Evolutionary conservation across 1,140 invertebrate species (phyloP), one percentile per base, ranked within the genome.

Genomic region (Drosophila watanabei): DNA sequence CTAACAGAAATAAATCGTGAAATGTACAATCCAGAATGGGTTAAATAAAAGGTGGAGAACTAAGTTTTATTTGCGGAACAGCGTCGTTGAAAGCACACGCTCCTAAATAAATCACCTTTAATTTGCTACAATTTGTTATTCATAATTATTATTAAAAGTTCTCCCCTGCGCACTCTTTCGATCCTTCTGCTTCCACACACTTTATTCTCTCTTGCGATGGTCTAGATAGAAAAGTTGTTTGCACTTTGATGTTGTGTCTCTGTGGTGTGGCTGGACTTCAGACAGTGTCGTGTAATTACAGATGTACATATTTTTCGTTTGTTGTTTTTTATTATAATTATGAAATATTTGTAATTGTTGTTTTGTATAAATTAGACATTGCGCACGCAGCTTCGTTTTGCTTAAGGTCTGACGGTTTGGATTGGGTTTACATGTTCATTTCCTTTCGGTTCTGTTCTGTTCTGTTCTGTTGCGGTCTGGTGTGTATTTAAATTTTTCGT

Each of bases 121-220:
- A 85, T 88, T 88, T 79, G 85, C 85, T 88, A 88, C 81, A 88
- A 88, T 88, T 88, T 89, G 79, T 89, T 89, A 85, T 66, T 85
- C 63, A 82, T 88, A 89, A 81, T 88, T 81, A 85, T 84, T 72
- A 81, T 81, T 75, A 79, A 89, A 89, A 68, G 65, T 77, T 78
- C 61, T 75, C 75, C 80, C 80, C 61, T 75, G 75, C 77, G 72
- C 77, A 66, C 65, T 80, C 48, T 41, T 60, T 48, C 49, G 64
- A 62, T 52, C 33, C 45, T 62, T 46, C 51, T n/a, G 20, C 33
- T 20, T 77, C 18, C 37, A 43, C 48, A 43, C 48, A 39, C 37
- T 66, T 32, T 64, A 32, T 45, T 60, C 43, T 76, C 33, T 64
- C 52, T 65, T 14, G 66, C 13, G 45, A 43, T 79, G 30, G 64